Percentiles rank a stretch among this genome's conserved stretches.
Evolutionary conservation across 1,140 invertebrate species (phyloP).

Genomic region (Manduca sexta): DNA sequence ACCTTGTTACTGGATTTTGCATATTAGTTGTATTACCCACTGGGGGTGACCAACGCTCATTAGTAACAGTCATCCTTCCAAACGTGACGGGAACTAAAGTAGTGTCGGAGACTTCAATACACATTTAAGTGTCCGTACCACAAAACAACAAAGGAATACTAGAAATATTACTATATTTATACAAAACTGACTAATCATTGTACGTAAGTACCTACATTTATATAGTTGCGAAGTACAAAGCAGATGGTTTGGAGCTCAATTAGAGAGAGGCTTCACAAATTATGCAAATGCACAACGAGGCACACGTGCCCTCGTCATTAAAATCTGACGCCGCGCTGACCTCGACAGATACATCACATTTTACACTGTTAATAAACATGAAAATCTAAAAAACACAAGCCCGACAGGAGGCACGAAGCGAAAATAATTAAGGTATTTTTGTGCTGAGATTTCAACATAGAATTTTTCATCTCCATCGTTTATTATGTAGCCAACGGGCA

Average conservation of each 20-base stretch:
- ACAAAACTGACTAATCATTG: too few species aligned
- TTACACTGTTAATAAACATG: constrained; percentile 13
- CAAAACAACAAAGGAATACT: too few species aligned
- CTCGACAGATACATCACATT: constrained; percentile 7
- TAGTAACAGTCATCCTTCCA: too few species aligned
- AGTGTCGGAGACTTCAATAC: too few species aligned
- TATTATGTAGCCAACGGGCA: constrained; percentile 1
- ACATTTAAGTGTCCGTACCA: too few species aligned
- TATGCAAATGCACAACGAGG: constrained; percentile 29
- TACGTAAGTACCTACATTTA: too few species aligned
- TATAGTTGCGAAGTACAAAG: too few species aligned
- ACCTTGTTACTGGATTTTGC: too few species aligned
- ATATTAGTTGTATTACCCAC: too few species aligned
- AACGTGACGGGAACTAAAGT: too few species aligned
- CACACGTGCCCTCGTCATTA: constrained; percentile 34
- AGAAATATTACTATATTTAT: too few species aligned
- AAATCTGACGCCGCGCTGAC: constrained; percentile 34
- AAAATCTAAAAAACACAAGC: constrained; percentile 8
- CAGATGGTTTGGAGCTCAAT: constrained; percentile 10
- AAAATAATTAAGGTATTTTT: constrained; percentile 2
- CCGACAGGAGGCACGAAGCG: not conserved
- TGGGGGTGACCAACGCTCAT: too few species aligned
- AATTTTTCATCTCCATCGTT: constrained; percentile 1
- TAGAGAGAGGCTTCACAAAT: constrained; percentile 27
- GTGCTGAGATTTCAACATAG: constrained; percentile 1